phyloP scores from a whole-genome alignment of 2,113 vertebrate species.

The Ceratotherium simum region DNA sequence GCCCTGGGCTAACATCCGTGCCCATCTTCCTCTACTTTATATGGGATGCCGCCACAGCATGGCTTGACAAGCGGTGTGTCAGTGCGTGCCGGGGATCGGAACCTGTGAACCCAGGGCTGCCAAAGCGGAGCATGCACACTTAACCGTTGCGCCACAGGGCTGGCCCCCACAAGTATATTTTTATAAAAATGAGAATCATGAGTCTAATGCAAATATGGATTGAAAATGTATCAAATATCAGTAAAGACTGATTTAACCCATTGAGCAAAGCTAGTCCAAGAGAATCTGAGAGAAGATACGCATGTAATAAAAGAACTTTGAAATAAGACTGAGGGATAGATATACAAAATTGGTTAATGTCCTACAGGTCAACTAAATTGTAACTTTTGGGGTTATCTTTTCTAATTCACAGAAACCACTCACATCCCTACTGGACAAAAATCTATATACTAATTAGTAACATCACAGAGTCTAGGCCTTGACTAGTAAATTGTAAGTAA shows the following conservation, averaged over 20 bases:
- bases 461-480: neutral
- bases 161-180: neutral
- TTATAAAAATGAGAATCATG: neutral
- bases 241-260: neutral
- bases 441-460: neutral
- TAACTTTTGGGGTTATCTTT: neutral
- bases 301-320: neutral
- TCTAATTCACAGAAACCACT: neutral
- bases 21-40: too few species aligned
- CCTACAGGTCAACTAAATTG: neutral
- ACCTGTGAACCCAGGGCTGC: too few species aligned
- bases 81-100: too few species aligned
- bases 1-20: too few species aligned
- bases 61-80: too few species aligned
- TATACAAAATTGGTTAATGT: neutral
- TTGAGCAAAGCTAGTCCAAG: neutral
- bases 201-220: neutral
- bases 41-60: too few species aligned
- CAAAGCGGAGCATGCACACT: too few species aligned
- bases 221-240: neutral
- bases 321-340: neutral
- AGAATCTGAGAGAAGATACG: neutral
- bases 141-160: too few species aligned
- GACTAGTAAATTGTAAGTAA: constrained; percentile 4
- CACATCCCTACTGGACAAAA: neutral